Percentiles rank a stretch among this genome's conserved stretches.
Evolutionary conservation across 2,888 invertebrate species (phyloP).

Genomic region (Parapristionchus giblindavisi): DNA sequence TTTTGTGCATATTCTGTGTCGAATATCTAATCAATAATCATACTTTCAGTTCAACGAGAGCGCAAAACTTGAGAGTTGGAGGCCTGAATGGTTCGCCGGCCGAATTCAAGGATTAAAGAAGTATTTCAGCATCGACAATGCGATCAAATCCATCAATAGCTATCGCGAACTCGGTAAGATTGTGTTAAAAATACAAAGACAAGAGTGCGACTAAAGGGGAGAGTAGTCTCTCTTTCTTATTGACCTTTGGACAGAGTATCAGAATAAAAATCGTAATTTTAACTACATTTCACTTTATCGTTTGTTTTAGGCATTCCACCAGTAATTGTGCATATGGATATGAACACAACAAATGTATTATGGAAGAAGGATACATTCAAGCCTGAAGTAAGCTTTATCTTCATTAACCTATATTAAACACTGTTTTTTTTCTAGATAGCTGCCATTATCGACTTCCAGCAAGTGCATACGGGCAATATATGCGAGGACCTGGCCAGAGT

Average conservation of each 20-base stretch:
- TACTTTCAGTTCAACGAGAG: slow-evolving; percentile 20
- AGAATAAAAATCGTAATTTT: background rate
- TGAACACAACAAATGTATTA: slow-evolving; percentile 36
- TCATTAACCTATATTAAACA: background rate
- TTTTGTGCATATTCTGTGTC: no score
- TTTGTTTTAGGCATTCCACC: slow-evolving; percentile 28
- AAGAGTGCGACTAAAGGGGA: background rate
- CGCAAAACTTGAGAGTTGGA: slow-evolving; percentile 7
- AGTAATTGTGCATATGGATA: slow-evolving; percentile 37
- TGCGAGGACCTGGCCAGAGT: slow-evolving; percentile 34
- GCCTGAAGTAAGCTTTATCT: background rate
- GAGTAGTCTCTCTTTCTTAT: background rate
- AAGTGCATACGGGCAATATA: slow-evolving; percentile 33
- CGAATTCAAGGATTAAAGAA: slow-evolving; percentile 2
- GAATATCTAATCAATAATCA: background rate
- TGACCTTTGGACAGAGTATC: background rate
- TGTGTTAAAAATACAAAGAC: background rate
- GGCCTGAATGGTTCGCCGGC: slow-evolving; percentile 26
- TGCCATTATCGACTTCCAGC: slow-evolving; percentile 37
- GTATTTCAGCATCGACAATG: slow-evolving; percentile 11
- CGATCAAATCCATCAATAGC: background rate
- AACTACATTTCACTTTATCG: no score
- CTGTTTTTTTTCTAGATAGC: slow-evolving; percentile 8
- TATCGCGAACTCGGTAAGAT: slow-evolving; percentile 29
- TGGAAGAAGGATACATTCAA: slow-evolving; percentile 27